Evolutionary conservation across 2,113 vertebrate species (phyloP).

Genomic region (Bolborhynchus lineola): DNA sequence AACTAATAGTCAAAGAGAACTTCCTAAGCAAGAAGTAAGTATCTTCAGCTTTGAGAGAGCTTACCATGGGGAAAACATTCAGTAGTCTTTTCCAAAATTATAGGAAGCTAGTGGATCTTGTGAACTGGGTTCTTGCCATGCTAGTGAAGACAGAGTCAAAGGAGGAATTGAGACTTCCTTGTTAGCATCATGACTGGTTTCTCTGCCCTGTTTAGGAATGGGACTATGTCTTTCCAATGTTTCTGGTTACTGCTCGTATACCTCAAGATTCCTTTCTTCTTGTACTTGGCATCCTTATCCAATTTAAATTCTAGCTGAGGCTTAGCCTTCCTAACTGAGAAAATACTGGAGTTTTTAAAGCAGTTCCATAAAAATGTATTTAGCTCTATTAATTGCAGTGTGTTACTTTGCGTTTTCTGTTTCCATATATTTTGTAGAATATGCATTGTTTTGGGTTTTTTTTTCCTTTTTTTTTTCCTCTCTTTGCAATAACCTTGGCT

Average conservation of each 20-base stretch:
- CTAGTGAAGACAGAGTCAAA: neutral
- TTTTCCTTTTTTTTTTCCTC: too few relatives aligned
- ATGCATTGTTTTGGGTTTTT: rapidly evolving
- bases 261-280: neutral
- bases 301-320: neutral
- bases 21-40: neutral
- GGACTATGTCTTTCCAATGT: neutral
- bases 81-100: neutral
- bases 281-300: neutral
- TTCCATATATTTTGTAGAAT: neutral
- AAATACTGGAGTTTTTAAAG: neutral
- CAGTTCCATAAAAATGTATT: neutral
- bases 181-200: neutral
- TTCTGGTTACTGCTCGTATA: neutral
- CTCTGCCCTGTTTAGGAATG: neutral
- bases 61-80: neutral
- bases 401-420: neutral
- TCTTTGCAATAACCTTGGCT: neutral
- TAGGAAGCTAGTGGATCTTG: neutral
- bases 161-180: neutral
- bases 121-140: neutral
- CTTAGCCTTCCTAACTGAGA: neutral
- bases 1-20: neutral
- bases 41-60: neutral
- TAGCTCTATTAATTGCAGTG: neutral